phyloP scores from a whole-genome alignment of 1,140 invertebrate species.

The Drosophila funebris region DNA sequence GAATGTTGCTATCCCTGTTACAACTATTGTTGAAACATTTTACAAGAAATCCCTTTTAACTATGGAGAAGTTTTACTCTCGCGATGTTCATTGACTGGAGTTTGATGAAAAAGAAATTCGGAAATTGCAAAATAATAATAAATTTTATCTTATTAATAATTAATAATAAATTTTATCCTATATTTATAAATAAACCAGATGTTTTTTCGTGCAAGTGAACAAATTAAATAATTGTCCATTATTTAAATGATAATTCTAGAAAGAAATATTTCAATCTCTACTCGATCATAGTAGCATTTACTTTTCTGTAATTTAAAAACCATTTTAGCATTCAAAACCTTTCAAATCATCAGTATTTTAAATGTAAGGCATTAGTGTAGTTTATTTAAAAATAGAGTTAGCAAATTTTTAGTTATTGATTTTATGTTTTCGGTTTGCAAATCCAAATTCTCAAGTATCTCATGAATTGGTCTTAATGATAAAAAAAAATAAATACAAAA shows the following conservation, averaged over 20 bases:
- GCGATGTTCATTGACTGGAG: background rate
- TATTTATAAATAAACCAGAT: background rate
- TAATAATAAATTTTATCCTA: background rate
- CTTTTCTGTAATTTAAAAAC: background rate
- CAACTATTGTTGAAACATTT: background rate
- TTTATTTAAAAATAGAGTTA: background rate
- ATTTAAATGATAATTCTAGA: too few relatives aligned
- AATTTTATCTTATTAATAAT: background rate
- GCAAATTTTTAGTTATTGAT: background rate
- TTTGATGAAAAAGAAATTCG: background rate
- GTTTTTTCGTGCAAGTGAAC: too few relatives aligned
- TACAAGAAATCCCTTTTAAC: background rate
- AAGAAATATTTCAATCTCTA: too few relatives aligned
- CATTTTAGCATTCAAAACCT: background rate
- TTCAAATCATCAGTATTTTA: background rate
- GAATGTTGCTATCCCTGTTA: slow-evolving; percentile 3
- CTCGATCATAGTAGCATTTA: slow-evolving; percentile 5
- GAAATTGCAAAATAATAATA: background rate
- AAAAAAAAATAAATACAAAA: background rate
- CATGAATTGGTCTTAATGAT: background rate
- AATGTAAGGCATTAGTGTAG: background rate
- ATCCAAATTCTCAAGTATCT: background rate
- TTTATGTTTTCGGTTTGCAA: background rate
- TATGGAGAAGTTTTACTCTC: background rate
- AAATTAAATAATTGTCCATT: background rate